phyloP scores from a whole-genome alignment of 2,797 vertebrate species.

The Capromys pilorides region DNA sequence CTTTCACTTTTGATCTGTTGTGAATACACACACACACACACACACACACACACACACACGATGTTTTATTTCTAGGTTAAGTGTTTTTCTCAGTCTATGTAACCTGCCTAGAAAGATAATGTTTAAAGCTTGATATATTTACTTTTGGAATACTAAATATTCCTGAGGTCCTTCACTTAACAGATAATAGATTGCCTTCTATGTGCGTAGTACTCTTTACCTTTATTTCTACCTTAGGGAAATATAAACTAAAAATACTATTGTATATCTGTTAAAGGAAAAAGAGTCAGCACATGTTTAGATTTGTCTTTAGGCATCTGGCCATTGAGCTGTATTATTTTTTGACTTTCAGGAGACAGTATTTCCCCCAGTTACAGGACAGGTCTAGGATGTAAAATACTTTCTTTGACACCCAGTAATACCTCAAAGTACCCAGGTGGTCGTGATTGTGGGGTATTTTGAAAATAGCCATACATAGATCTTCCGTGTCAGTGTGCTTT shows the following conservation, averaged over 20 bases:
- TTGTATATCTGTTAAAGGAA: neutral
- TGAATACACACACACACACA: neutral
- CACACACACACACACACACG: too few species aligned
- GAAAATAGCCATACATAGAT: neutral
- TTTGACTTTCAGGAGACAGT: neutral
- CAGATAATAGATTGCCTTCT: neutral
- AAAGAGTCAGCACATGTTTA: neutral
- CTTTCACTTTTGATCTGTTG: slow-evolving; percentile 30
- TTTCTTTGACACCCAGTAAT: neutral
- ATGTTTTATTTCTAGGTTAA: slow-evolving; percentile 58
- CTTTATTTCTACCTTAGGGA: neutral
- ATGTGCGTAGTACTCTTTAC: neutral
- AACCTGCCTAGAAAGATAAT: slow-evolving; percentile 9
- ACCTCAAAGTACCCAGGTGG: neutral
- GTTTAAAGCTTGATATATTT: slow-evolving; percentile 1
- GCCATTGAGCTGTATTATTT: neutral
- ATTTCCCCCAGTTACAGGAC: neutral
- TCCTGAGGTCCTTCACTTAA: neutral
- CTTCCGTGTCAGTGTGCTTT: neutral
- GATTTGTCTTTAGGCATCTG: neutral
- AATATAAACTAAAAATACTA: neutral
- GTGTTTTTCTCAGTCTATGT: neutral
- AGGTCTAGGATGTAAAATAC: neutral
- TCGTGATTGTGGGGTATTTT: neutral
- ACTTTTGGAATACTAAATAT: slow-evolving; percentile 2